These are phyloP conservation scores for Lycodopsis pacificus DNA, from an alignment of 2,797 vertebrate species.

Conservation along the genomic window DNA sequence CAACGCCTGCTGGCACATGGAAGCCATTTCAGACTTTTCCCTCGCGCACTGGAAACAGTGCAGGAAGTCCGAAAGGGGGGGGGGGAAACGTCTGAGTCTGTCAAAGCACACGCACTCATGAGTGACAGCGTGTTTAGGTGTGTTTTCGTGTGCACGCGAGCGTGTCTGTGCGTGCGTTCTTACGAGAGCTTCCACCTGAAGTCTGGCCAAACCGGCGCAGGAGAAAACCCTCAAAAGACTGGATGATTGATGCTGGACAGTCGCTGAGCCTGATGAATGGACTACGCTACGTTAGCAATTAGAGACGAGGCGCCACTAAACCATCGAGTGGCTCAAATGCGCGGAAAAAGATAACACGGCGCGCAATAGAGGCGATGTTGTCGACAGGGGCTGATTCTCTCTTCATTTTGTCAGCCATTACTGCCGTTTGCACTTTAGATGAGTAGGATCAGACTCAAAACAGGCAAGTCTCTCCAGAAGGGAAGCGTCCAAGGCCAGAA, in stretches of 20 bases:
- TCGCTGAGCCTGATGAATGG: slow-evolving; percentile 75
- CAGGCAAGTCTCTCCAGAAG: slow-evolving; percentile 31
- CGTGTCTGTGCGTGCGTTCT: slow-evolving; percentile 45
- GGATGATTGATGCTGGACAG: slow-evolving; percentile 78
- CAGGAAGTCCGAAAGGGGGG: slow-evolving; percentile 49
- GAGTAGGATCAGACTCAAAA: slow-evolving; percentile 55
- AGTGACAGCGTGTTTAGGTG: slow-evolving; percentile 56
- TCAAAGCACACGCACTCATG: slow-evolving; percentile 56
- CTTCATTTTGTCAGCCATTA: slow-evolving; percentile 36
- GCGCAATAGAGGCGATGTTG: slow-evolving; percentile 14
- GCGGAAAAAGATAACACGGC: slow-evolving; percentile 50
- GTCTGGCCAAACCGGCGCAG: slow-evolving; percentile 46
- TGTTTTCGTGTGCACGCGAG: slow-evolving; percentile 52
- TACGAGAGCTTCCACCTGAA: slow-evolving; percentile 53
- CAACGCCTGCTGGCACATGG: slow-evolving; percentile 70
- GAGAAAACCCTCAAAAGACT: slow-evolving; percentile 52
- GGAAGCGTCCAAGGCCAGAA: slow-evolving; percentile 24
- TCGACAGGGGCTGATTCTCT: slow-evolving; percentile 18
- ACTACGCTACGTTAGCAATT: slow-evolving; percentile 70
- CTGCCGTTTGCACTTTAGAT: slow-evolving; percentile 24
- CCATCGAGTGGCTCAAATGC: slow-evolving; percentile 63
- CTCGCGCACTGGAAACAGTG: slow-evolving; percentile 41
- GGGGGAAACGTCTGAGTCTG: slow-evolving; percentile 41
- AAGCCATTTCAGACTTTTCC: slow-evolving; percentile 69
- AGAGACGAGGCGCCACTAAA: slow-evolving; percentile 71